Conservation (phyloP, 2,113 vertebrate species). For the Rhynchomys soricoides region DNA sequence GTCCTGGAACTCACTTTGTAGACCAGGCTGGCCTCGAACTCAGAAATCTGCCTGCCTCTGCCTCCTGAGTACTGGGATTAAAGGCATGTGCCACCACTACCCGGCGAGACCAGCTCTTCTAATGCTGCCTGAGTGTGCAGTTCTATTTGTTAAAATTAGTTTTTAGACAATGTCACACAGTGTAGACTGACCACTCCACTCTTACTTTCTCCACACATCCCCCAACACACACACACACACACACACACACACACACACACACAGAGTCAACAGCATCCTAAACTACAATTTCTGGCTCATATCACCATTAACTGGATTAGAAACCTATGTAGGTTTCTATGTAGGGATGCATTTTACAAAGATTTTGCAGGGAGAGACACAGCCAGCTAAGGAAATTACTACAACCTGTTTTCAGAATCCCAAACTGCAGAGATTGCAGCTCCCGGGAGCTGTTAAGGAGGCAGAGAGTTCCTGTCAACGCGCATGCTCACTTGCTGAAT, state of each 20-base stretch:
- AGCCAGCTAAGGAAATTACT: not conserved
- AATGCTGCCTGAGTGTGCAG: not conserved
- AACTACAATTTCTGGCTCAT: not conserved
- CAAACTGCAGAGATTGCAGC: not conserved
- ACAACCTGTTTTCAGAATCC: not conserved
- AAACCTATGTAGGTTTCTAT: not conserved
- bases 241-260: too few species aligned
- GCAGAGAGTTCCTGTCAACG: not conserved
- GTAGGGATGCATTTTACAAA: not conserved
- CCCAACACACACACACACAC: too few species aligned
- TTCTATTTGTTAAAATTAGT: not conserved
- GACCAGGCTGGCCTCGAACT: too few species aligned
- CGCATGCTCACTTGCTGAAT: not conserved
- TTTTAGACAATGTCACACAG: not conserved
- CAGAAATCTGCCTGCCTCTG: too few species aligned
- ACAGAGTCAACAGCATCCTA: not conserved
- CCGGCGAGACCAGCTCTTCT: not conserved
- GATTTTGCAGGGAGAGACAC: not conserved
- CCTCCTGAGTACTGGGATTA: too few species aligned
- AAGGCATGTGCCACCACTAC: too few species aligned
- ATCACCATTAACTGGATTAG: conserved; percentile 3
- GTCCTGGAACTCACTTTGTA: too few species aligned
- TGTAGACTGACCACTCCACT: not conserved
- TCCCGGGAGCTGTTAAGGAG: not conserved
- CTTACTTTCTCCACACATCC: not conserved